Base-by-base conservation (phyloP, 1,140 invertebrate genomes). In the Lucilia sericata region DNA sequence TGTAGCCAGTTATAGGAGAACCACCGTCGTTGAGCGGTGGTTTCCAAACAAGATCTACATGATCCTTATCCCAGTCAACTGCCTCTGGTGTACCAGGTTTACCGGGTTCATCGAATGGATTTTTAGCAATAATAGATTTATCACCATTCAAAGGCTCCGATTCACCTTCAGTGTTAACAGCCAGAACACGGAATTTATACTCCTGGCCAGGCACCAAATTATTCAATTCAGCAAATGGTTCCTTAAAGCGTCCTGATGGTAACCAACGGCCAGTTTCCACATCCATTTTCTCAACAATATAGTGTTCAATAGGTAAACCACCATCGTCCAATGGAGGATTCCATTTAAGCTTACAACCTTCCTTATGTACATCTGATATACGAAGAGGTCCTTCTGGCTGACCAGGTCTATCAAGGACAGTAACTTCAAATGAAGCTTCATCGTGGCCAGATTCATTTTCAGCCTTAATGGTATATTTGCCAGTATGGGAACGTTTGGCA, bases 91-190 rank as follows among this genome's bases (percentile, higher is more conserved):
- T 94, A 70, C 96, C 96, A 84, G 97, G 97, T 87, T 97, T 94
- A 84, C 97, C 97, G 87, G 98, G 97, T 91, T 97, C 96, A 91
- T 98, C 96, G 91, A 97, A 99, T 87, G 98, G 98, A 96, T 99
- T 99, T 92, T 99, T 99, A 25, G 98, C 98, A 86, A 99, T 93
- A 84, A 99, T 97, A 19, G 96, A 94, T 85, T 97, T 94, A 74
- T 97, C 95, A 7, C 97, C 97, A 86, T 96, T 95, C 65, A 99
- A 91, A 17, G 98, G 97, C 88, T 98, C 97, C 5, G 98, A 98
- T 90, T 97, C 96, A 25, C 98, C 98, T 92, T 99, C 97, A 82
- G 96, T 95, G 91, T 99, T 99, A 4, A 99, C 97, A 84, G 98
- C 98, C 17, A 95, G 94, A 0, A 99, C 98, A 74, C 98, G 93